Base-by-base conservation (phyloP, 2,113 vertebrate genomes). In the Sinocyclocheilus anshuiensis region DNA sequence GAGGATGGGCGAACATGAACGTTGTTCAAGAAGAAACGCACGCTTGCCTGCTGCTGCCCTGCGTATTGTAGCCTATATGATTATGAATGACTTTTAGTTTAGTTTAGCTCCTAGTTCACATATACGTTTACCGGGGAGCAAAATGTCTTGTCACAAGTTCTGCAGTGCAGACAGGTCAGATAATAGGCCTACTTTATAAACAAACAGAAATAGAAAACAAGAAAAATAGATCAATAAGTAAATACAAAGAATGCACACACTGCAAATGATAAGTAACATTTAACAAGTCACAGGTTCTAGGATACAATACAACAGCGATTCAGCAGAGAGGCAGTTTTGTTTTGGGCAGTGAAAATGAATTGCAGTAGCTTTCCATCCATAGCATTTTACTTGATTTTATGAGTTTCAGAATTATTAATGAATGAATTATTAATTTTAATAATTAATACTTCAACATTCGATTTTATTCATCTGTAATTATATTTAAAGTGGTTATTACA, bases 11-110 rank as follows among this genome's bases (percentile, higher is more conserved):
- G 87, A 79, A 22, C 91, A 93, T 92, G 93, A 92, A 92, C 91
- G 90, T 94, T 94, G 93, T 95, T 94, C 90, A 92, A 88, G 91
- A 87, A 88, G 91, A 91, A 87, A 84, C 77, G 85, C 88, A 86
- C 95, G 95, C 93, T 84, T 95, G 95, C 95, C 95, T 95, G 94
- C 95, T 95, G 94, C 94, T 93, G 92, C 92, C 91, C 93, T 92
- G 89, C 90, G 93, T 48, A 24, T 83, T 55, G 57, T 74, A 67
- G 69, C 74, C 33, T 82, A 55, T 57, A 86, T 88, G 33, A 59
- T 45, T 57, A 86, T 88, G 33, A 59, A 84, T 74, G 18, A 59
- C 29, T 74, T 53, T 80, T 22, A 57, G 26, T 65, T 55, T 55
- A 33, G 4, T 36, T 53, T 71, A 36, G 24, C 75, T 9, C 4